phyloP scores from a whole-genome alignment of 2,888 invertebrate species.

The Rhingia rostrata region DNA sequence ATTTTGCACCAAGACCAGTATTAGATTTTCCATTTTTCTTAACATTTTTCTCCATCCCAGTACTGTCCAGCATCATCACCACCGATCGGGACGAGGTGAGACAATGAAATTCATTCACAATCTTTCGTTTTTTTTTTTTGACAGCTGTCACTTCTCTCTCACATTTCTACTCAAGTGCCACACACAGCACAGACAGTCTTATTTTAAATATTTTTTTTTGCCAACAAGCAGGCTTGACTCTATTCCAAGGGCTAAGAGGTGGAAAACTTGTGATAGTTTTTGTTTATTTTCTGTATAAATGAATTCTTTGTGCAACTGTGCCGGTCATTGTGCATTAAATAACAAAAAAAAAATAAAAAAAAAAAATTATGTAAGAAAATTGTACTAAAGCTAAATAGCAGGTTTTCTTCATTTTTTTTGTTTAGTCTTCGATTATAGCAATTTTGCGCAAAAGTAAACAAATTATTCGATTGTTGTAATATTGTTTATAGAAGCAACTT shows the following conservation, averaged over 20 bases:
- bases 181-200: constrained; percentile 25
- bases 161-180: constrained; percentile 10
- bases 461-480: constrained; percentile 27
- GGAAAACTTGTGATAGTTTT: constrained; percentile 71
- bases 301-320: constrained; percentile 73
- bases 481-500: constrained; percentile 25
- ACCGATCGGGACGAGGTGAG: constrained; percentile 35
- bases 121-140: constrained; percentile 3
- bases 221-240: constrained; percentile 42
- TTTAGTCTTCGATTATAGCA: constrained; percentile 25
- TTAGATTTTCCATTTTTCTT: constrained; percentile 15
- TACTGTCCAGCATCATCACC: constrained; percentile 23
- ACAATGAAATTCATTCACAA: constrained; percentile 22
- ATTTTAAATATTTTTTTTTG: constrained; percentile 3
- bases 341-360: constrained; percentile 71
- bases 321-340: constrained; percentile 80
- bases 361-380: constrained; percentile 34
- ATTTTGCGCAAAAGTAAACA: constrained; percentile 27
- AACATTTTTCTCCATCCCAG: constrained; percentile 5
- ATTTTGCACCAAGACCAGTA: constrained; percentile 34
- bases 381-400: constrained; percentile 29
- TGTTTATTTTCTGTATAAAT: constrained; percentile 30
- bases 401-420: constrained; percentile 39
- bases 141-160: constrained; percentile 49
- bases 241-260: constrained; percentile 34